phyloP scores from a whole-genome alignment of 2,888 invertebrate species.

The Lathronympha strigana region DNA sequence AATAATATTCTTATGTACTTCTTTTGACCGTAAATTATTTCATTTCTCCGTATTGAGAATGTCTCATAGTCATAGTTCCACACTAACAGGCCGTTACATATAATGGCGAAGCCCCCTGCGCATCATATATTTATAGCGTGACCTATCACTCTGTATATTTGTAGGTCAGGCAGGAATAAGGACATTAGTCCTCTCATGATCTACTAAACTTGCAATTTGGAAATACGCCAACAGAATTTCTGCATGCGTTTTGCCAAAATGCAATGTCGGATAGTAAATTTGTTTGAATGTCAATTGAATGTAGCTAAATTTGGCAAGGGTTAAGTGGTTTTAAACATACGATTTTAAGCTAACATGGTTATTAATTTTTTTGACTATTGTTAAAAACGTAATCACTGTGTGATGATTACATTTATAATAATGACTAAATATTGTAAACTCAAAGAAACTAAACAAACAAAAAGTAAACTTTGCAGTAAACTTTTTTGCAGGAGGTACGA shows the following conservation, averaged over 20 bases:
- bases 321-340: background rate
- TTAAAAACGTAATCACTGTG: no score
- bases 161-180: conserved; percentile 37
- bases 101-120: conserved; percentile 18
- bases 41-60: no score
- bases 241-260: background rate
- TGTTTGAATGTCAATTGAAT: background rate
- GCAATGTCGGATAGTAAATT: background rate
- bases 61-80: no score
- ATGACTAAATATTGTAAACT: no score
- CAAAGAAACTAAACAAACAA: no score
- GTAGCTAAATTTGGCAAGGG: background rate
- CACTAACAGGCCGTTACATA: background rate
- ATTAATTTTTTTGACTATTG: no score
- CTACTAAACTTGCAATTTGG: background rate
- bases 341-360: no score
- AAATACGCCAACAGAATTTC: background rate
- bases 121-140: conserved; percentile 31
- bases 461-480: no score
- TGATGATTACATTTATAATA: no score
- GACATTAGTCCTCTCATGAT: background rate
- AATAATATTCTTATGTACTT: no score
- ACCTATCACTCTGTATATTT: conserved; percentile 28
- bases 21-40: no score
- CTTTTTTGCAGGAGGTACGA: no score